A percentile compares a stretch with the other conserved stretches of the same genome.
These are phyloP conservation scores for Oreochromis niloticus DNA, from an alignment of 2,113 vertebrate genomes.

Conservation along the genomic window DNA sequence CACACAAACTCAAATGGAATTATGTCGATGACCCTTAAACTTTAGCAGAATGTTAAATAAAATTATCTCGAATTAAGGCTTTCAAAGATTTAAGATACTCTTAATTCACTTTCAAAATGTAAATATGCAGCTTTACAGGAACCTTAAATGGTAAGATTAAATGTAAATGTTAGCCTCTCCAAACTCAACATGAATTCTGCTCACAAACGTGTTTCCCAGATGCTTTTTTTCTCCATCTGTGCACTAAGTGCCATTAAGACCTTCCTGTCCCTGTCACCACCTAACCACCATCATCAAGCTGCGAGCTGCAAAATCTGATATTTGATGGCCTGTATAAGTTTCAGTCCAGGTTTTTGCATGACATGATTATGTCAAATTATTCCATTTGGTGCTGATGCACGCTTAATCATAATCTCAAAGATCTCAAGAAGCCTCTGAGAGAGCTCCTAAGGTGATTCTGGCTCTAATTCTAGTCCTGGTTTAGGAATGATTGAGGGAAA, in stretches of 20 bases:
- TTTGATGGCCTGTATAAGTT: background rate
- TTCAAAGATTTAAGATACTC: background rate
- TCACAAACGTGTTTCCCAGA: background rate
- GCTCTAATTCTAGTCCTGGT: background rate
- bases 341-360: background rate
- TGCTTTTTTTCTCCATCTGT: rapidly evolving
- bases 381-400: rapidly evolving
- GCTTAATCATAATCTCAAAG: background rate
- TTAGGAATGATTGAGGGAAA: background rate
- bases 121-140: background rate
- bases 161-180: background rate
- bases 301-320: background rate
- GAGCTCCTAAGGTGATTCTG: background rate
- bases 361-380: rapidly evolving
- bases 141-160: background rate
- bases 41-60: background rate
- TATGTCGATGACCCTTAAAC: background rate
- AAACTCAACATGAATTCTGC: background rate
- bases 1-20: background rate
- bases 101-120: background rate
- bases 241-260: background rate
- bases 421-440: background rate
- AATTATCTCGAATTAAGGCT: background rate
- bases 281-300: background rate
- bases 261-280: background rate